phyloP scores from a whole-genome alignment of 2,113 vertebrate species.

The Heptranchias perlo region DNA sequence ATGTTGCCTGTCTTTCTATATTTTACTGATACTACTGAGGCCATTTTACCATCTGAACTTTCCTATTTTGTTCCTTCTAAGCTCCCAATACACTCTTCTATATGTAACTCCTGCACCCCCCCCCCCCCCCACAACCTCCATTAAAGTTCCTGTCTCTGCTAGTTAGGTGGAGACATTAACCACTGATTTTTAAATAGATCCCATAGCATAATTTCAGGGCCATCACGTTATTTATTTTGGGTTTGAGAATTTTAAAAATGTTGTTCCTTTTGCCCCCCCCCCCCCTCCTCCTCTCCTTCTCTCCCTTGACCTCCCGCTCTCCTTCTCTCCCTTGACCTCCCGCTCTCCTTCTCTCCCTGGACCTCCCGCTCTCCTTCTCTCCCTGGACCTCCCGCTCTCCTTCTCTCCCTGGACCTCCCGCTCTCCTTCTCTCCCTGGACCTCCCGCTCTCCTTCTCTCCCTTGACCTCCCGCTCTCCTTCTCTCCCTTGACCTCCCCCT shows the following conservation, averaged over 20 bases:
- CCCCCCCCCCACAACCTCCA: no score
- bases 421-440: background rate
- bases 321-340: background rate
- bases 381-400: background rate
- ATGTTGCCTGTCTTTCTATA: no score
- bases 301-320: background rate
- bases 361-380: background rate
- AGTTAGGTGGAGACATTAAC: no score
- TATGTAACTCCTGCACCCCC: no score
- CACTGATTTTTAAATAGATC: no score
- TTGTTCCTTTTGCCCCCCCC: background rate
- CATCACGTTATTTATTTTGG: background rate
- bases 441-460: background rate
- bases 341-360: background rate
- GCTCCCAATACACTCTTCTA: no score
- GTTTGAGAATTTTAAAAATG: background rate
- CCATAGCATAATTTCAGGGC: no score
- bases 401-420: background rate
- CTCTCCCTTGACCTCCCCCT: background rate
- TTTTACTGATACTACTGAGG: no score
- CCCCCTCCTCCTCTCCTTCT: background rate
- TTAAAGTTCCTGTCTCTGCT: no score
- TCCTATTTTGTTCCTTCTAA: no score
- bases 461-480: background rate
- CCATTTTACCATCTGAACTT: no score